Conservation (phyloP, 2,797 vertebrate species). For the Lepidocolaptes lacrymiger region DNA sequence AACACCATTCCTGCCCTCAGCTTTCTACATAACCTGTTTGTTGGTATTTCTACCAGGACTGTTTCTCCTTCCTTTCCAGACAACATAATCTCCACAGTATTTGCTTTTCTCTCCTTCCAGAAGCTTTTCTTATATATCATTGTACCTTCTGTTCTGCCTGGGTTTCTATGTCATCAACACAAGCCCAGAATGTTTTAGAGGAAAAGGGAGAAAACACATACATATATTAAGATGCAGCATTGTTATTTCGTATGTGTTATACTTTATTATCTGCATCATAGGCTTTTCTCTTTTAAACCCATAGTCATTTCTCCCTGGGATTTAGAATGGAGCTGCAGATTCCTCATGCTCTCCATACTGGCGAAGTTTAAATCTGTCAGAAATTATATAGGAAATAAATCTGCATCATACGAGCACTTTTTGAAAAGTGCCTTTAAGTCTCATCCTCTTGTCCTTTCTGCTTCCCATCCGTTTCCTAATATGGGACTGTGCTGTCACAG, state of each 20-base stretch:
- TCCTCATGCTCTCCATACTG: not conserved
- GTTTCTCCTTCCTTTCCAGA: not conserved
- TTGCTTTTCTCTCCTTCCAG: not conserved
- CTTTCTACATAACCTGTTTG: not conserved
- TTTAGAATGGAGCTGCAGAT: not conserved
- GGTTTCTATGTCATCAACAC: not conserved
- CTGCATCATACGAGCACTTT: not conserved
- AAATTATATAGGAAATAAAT: not conserved
- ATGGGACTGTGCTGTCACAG: not conserved
- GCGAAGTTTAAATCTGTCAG: not conserved
- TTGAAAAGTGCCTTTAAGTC: not conserved
- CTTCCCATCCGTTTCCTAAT: not conserved
- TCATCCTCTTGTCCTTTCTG: not conserved
- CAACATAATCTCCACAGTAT: not conserved
- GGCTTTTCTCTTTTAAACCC: not conserved
- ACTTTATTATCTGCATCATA: not conserved
- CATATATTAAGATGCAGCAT: not conserved
- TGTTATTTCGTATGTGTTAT: not conserved
- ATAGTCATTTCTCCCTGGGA: not conserved
- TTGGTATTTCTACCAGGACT: not conserved
- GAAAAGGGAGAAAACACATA: not conserved
- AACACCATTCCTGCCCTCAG: not conserved
- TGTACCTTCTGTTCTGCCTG: not conserved
- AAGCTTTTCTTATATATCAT: not conserved
- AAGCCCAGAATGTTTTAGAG: not conserved